These are phyloP conservation scores for Heliangelus exortis DNA, from an alignment of 2,797 vertebrate species.

Conservation along the genomic window DNA sequence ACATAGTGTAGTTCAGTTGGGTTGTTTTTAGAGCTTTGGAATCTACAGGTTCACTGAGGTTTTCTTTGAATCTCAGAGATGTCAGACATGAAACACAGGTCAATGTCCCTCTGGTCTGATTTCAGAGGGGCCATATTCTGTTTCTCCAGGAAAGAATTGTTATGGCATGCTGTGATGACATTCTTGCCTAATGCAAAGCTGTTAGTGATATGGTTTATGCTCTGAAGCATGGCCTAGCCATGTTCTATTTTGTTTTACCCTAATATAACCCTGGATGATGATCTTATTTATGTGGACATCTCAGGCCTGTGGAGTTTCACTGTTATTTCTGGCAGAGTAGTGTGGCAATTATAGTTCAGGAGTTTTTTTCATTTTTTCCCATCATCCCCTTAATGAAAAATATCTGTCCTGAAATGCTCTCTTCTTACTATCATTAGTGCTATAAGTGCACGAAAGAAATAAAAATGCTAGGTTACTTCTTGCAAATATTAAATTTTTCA, in stretches of 20 bases:
- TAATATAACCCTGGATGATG: background rate
- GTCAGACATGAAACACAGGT: background rate
- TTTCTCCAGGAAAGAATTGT: background rate
- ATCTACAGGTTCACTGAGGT: accelerated
- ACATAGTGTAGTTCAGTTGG: background rate
- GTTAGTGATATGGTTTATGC: background rate
- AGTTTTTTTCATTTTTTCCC: background rate
- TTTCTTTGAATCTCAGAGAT: background rate
- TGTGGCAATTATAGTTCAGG: background rate
- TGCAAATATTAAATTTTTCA: background rate
- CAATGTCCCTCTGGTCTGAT: background rate
- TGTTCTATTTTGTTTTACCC: background rate
- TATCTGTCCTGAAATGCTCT: background rate
- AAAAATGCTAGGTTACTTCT: background rate
- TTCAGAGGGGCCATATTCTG: background rate
- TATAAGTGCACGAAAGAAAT: background rate
- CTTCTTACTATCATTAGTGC: background rate
- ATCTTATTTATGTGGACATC: background rate
- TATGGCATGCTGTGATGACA: background rate
- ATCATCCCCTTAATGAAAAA: background rate
- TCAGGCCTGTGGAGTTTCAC: background rate
- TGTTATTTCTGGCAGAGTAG: background rate
- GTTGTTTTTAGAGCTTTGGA: background rate
- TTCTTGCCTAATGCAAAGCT: background rate
- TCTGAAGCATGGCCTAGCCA: background rate